Percentiles rank a stretch among this genome's conserved stretches.
These are phyloP conservation scores for Phaonia tiefii DNA, from an alignment of 2,888 invertebrate species.

Conservation along the genomic window DNA sequence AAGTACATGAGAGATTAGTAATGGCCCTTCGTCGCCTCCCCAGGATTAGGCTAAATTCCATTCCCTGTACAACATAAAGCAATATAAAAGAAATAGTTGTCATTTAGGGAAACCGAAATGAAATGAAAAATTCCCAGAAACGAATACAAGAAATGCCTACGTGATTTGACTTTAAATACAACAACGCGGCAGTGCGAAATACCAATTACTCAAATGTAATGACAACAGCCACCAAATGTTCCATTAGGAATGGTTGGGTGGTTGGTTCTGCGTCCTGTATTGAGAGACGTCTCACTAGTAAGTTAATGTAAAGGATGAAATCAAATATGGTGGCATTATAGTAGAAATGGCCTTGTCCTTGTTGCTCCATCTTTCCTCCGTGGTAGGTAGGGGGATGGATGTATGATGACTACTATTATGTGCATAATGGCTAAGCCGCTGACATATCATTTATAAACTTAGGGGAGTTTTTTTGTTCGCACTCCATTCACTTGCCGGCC, in stretches of 20 bases:
- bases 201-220: constrained; percentile 13
- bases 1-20: constrained; percentile 19
- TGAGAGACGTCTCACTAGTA: no score
- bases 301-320: no score
- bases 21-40: no score
- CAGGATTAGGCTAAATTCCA: background rate
- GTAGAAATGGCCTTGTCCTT: no score
- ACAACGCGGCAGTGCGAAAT: background rate
- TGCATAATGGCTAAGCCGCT: constrained; percentile 15
- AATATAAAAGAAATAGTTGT: background rate
- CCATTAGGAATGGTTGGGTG: no score
- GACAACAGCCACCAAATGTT: constrained; percentile 16
- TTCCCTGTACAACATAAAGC: background rate
- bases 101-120: constrained; percentile 5
- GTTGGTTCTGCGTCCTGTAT: no score
- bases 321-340: no score
- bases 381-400: background rate
- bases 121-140: background rate
- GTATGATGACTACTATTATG: background rate
- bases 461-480: constrained; percentile 19
- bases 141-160: constrained; percentile 8
- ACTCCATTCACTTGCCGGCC: background rate
- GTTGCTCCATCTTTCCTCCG: no score
- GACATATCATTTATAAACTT: constrained; percentile 15
- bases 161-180: constrained; percentile 38